Percentiles rank a stretch among this genome's conserved stretches.
These are phyloP conservation scores for Halisarca cf. caerulea DNA, from an alignment of 37 sponge, comb jelly and placozoan species.

Conservation along the genomic window DNA sequence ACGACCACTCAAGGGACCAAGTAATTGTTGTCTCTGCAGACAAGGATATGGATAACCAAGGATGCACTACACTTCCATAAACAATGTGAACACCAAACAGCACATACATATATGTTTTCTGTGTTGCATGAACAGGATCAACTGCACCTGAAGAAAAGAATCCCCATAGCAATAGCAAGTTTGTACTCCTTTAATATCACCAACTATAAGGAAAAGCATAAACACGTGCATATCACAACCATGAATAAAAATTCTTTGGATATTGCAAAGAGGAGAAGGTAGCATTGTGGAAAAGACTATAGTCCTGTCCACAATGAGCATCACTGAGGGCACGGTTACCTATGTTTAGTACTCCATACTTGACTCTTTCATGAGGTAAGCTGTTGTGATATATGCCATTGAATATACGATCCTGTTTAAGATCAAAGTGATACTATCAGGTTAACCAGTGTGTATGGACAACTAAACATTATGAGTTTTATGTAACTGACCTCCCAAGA, in stretches of 20 bases:
- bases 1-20: no score
- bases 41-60: no score
- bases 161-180: slow-evolving; percentile 70
- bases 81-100: no score
- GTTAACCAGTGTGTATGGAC: no score
- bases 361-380: slow-evolving; percentile 57
- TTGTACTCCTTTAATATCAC: slow-evolving; percentile 62
- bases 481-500: slow-evolving; percentile 78
- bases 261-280: no score
- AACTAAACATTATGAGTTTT: no score
- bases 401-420: slow-evolving; percentile 62
- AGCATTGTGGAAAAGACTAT: background rate
- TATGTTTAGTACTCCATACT: slow-evolving; percentile 80
- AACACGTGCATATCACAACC: no score
- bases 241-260: no score
- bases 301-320: background rate
- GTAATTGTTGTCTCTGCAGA: no score
- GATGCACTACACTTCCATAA: no score
- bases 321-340: background rate
- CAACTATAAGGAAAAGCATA: slow-evolving; percentile 31
- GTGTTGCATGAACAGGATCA: background rate
- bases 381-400: slow-evolving; percentile 52
- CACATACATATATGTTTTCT: no score
- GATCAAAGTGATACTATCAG: no score
- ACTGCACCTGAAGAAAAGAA: slow-evolving; percentile 62